Evolutionary conservation across 1,140 invertebrate genomes (phyloP).

Genomic region (Dreissena rostriformis): DNA sequence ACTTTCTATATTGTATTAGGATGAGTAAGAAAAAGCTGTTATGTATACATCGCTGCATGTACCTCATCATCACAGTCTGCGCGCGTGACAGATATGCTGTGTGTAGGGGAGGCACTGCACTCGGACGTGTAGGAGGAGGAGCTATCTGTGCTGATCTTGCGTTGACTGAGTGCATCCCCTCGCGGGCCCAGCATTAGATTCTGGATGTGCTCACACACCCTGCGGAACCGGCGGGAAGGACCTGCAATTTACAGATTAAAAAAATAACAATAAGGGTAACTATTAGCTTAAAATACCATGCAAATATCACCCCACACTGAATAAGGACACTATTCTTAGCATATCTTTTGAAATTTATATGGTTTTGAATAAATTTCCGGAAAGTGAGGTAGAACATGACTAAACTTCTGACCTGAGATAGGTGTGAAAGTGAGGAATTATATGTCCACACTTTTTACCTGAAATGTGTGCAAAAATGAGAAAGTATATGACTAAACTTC

Average conservation of each 20-base stretch:
- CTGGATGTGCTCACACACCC: slow-evolving; percentile 98
- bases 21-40: too few relatives aligned
- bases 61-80: slow-evolving; percentile 74
- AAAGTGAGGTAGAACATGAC: too few relatives aligned
- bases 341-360: too few relatives aligned
- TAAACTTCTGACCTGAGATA: too few relatives aligned
- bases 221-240: slow-evolving; percentile 95
- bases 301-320: not conserved
- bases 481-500: too few relatives aligned
- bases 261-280: not conserved
- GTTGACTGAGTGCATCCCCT: slow-evolving; percentile 73
- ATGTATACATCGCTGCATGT: not conserved
- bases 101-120: slow-evolving; percentile 69
- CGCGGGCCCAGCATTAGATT: slow-evolving; percentile 75
- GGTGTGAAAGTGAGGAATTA: too few relatives aligned
- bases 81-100: slow-evolving; percentile 69
- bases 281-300: not conserved
- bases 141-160: slow-evolving; percentile 78
- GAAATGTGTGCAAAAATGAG: too few relatives aligned
- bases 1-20: too few relatives aligned
- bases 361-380: too few relatives aligned
- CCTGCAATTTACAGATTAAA: slow-evolving; percentile 83
- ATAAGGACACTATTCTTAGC: slow-evolving; percentile 3
- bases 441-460: too few relatives aligned
- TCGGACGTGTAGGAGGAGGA: slow-evolving; percentile 78